Evolutionary conservation across 2,888 invertebrate genomes (phyloP), one percentile per base, ranked within the genome.

Genomic region (Apamea anceps): DNA sequence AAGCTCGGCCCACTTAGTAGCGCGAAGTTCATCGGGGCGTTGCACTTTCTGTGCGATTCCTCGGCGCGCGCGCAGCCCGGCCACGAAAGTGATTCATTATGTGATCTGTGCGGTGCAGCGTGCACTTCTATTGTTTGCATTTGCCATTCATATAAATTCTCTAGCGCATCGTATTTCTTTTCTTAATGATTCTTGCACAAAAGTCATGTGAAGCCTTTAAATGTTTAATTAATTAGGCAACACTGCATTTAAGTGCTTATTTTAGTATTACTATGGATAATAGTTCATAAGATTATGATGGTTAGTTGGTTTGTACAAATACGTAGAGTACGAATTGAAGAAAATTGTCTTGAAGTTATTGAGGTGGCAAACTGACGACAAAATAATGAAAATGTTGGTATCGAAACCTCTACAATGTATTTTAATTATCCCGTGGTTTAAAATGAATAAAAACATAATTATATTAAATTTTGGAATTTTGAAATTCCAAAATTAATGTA

Each of bases 1-100:
- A 77, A 76, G 75, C 63, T 70, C 92, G 94, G 92, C 93, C 93
- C 93, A 94, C 93, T 95, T 95, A 93, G 93, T 92, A 92, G 93
- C 93, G 92, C 93, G 95, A 96, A 96, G 96, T 96, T 96, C 96
- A 96, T 87, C 94, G 90, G 96, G 96, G 93, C 96, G 92, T 95
- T 96, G 96, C 96, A 96, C 96, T 96, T 94, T 94, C 94, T 91
- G 93, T 93, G 93, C 92, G 92, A 93, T 92, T 92, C 92, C 89
- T 90, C 89, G 92, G 94, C 94, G 95, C 93, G 89, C 87, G 86
- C 90, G 90, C 87, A 87, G 78, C 71, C 63, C 80, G 79, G 77
- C 86, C 90, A 94, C 93, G 96, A 96, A 96, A 96, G 96, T 96
- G 96, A 96, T 95, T 95, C 94, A 93, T 93, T 91, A 90, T 90